Percentiles rank a stretch among this genome's conserved stretches.
Conservation (phyloP, 1,140 invertebrate species). For the Nylanderia fulva region DNA sequence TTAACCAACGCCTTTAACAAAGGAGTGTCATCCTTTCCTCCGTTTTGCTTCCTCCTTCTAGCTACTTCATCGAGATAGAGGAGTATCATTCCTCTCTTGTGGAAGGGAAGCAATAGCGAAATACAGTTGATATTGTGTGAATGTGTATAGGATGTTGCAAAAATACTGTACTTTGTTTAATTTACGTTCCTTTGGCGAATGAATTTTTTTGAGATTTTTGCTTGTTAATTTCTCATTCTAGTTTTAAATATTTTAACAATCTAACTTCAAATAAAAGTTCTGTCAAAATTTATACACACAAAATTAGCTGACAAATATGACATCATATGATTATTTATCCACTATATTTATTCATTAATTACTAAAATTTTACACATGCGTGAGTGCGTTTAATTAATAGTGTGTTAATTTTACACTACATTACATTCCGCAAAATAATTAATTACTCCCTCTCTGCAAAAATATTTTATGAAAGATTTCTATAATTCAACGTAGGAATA, state of each 20-base stretch:
- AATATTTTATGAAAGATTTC: conserved; percentile 3
- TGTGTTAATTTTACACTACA: conserved; percentile 1
- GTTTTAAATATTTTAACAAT: not conserved
- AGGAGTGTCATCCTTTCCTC: conserved; percentile 60
- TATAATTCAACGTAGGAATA: conserved; percentile 13
- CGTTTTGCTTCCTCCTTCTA: conserved; percentile 64
- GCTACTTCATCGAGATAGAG: conserved; percentile 42
- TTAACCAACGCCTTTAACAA: conserved; percentile 81
- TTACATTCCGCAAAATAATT: not conserved
- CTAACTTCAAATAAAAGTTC: not conserved
- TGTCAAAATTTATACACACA: not conserved
- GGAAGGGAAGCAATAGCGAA: conserved; percentile 20
- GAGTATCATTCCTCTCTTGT: conserved; percentile 14
- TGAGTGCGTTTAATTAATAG: conserved; percentile 23
- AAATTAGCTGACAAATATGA: not conserved
- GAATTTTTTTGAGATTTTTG: not conserved
- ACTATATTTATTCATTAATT: conserved; percentile 21
- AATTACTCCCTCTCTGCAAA: conserved; percentile 7
- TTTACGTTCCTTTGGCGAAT: not conserved
- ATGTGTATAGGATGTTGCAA: conserved; percentile 15
- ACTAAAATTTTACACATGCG: not conserved
- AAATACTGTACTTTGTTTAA: not conserved
- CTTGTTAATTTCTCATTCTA: not conserved
- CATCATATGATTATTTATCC: not conserved
- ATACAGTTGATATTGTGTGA: conserved; percentile 23